Conservation (phyloP, 2,797 vertebrate genomes). For the Okamejei kenojei region DNA sequence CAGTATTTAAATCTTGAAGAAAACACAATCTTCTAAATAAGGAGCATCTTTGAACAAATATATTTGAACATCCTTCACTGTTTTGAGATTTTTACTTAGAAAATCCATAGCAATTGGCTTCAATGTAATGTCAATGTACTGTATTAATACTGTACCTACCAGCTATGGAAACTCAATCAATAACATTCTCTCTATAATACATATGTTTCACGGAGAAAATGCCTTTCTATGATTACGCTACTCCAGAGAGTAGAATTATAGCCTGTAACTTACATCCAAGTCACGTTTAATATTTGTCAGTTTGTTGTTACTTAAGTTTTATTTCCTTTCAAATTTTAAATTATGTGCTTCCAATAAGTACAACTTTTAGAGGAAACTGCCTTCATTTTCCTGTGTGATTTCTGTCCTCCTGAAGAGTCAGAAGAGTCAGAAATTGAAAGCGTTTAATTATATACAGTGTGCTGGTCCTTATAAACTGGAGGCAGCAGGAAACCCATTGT, state of each 20-base stretch:
- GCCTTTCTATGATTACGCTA: constrained; percentile 23
- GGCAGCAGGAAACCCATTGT: neutral
- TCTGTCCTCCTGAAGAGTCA: constrained; percentile 17
- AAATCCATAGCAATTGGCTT: neutral
- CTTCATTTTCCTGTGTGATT: constrained; percentile 32
- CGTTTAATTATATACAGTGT: neutral
- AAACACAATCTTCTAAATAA: neutral
- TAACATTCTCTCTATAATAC: constrained; percentile 21
- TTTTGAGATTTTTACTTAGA: neutral
- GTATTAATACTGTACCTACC: neutral
- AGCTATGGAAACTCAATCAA: neutral
- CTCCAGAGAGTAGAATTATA: constrained; percentile 10
- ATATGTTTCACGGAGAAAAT: constrained; percentile 15
- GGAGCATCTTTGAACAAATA: neutral
- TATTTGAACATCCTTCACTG: constrained; percentile 7
- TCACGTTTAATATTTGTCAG: constrained; percentile 35
- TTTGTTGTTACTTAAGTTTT: constrained; percentile 26
- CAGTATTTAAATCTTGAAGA: neutral
- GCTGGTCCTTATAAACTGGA: neutral
- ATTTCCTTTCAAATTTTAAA: constrained; percentile 37
- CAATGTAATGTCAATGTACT: neutral
- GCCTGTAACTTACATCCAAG: constrained; percentile 27
- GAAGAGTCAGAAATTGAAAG: neutral
- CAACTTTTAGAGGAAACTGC: neutral
- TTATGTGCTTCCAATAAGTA: constrained; percentile 6